These are phyloP conservation scores for Popillia japonica DNA, from an alignment of 1,140 invertebrate genomes.

Conservation along the genomic window DNA sequence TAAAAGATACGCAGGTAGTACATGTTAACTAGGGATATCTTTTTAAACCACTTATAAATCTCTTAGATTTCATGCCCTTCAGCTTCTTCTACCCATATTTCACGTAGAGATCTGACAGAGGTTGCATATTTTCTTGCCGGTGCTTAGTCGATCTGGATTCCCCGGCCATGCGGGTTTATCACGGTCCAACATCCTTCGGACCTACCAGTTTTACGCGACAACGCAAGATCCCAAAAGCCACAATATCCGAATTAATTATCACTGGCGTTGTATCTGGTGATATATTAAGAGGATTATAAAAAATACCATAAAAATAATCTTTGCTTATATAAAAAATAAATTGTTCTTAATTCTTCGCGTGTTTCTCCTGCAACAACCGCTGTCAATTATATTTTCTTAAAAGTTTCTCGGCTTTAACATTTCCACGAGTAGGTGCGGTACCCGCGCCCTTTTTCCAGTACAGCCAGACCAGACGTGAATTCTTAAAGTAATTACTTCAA, in stretches of 20 bases:
- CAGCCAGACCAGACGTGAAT: neutral
- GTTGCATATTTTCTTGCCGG: slow-evolving; percentile 1
- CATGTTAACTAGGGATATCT: slow-evolving; percentile 18
- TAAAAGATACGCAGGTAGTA: neutral
- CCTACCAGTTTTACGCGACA: neutral
- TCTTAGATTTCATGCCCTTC: slow-evolving; percentile 13
- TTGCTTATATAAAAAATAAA: too few species aligned
- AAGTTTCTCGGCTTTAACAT: neutral
- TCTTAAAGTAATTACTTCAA: slow-evolving; percentile 19
- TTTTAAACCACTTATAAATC: slow-evolving; percentile 15
- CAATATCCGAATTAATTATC: slow-evolving; percentile 12
- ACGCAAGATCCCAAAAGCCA: neutral
- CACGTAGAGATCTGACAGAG: neutral
- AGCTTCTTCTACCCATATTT: slow-evolving; percentile 13
- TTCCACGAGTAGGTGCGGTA: neutral
- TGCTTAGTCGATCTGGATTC: slow-evolving; percentile 1
- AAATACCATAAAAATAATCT: too few species aligned
- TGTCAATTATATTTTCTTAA: neutral
- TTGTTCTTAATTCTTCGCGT: too few species aligned
- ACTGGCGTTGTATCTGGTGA: neutral
- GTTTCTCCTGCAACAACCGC: too few species aligned
- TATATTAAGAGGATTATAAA: too few species aligned
- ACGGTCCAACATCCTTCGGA: neutral
- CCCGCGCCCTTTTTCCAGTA: neutral
- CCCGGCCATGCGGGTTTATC: neutral